These are phyloP conservation scores for Microctenopoma steveboyesi DNA, from an alignment of 2,797 vertebrate species.

Conservation along the genomic window DNA sequence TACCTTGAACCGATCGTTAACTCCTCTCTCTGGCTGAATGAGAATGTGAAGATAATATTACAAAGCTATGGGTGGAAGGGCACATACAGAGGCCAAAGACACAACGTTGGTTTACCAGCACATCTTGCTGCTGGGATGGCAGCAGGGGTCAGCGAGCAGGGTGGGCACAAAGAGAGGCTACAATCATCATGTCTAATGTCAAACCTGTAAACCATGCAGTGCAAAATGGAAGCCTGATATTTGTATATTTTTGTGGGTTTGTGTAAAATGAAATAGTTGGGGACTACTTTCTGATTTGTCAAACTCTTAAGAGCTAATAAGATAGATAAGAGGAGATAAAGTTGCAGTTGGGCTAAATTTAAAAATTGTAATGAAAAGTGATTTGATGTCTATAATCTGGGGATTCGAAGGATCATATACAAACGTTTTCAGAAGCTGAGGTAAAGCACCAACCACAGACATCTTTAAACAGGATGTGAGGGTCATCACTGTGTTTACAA, in stretches of 20 bases:
- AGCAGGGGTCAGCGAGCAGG: constrained; percentile 61
- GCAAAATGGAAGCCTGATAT: constrained; percentile 34
- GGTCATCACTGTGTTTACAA: constrained; percentile 69
- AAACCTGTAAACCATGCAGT: constrained; percentile 60
- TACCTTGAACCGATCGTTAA: constrained; percentile 82
- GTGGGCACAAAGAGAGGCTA: constrained; percentile 31
- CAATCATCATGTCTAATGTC: constrained; percentile 27
- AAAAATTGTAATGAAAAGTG: not conserved
- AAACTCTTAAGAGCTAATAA: no score
- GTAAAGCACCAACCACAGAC: constrained; percentile 42
- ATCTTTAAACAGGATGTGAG: constrained; percentile 74
- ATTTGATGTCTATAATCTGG: not conserved
- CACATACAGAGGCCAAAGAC: constrained; percentile 54
- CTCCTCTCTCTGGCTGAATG: constrained; percentile 84
- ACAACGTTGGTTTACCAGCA: constrained; percentile 55
- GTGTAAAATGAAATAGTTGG: no score
- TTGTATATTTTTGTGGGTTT: not conserved
- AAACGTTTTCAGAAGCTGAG: constrained; percentile 20
- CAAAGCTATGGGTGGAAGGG: constrained; percentile 60
- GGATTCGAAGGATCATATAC: not conserved
- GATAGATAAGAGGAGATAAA: no score
- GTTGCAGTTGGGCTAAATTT: not conserved
- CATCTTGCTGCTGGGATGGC: constrained; percentile 56
- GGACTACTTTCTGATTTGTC: no score
- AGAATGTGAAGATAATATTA: constrained; percentile 79